A percentile compares a stretch with the other conserved stretches of the same genome.
Evolutionary conservation across 2,113 vertebrate genomes (phyloP).

Genomic region (Anolis carolinensis): DNA sequence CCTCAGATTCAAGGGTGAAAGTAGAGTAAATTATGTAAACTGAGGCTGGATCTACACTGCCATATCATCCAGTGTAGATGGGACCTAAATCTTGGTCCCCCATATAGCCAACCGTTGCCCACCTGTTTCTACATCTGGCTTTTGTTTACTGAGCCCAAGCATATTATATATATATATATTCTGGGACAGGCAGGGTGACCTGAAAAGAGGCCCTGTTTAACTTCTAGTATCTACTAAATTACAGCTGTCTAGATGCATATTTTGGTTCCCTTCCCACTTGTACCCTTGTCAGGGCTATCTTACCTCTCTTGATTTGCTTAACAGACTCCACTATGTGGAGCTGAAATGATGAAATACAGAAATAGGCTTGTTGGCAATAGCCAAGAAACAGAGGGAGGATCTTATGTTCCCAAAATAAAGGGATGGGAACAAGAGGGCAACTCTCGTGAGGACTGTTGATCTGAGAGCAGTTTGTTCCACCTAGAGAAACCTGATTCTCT

Average conservation of each 20-base stretch:
- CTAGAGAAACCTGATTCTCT: background rate
- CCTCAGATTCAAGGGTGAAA: background rate
- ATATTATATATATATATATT: too few species aligned
- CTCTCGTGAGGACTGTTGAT: too few species aligned
- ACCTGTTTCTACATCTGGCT: background rate
- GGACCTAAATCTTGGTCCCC: too few species aligned
- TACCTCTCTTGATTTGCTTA: background rate
- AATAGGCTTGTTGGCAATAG: background rate
- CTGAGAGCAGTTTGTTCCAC: background rate
- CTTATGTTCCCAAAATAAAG: background rate
- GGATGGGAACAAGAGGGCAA: background rate
- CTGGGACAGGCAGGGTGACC: background rate
- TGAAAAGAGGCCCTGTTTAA: background rate
- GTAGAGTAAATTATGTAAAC: too few species aligned
- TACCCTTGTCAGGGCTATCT: background rate
- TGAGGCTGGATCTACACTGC: too few species aligned
- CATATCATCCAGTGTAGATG: too few species aligned
- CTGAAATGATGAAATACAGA: background rate
- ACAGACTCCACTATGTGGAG: background rate
- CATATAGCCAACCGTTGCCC: background rate
- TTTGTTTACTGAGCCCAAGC: background rate
- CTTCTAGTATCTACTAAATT: background rate
- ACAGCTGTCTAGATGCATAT: background rate
- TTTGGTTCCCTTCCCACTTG: background rate
- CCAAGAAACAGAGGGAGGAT: background rate